Conservation (phyloP, 2,113 vertebrate genomes). For the Chaetodon trifascialis region DNA sequence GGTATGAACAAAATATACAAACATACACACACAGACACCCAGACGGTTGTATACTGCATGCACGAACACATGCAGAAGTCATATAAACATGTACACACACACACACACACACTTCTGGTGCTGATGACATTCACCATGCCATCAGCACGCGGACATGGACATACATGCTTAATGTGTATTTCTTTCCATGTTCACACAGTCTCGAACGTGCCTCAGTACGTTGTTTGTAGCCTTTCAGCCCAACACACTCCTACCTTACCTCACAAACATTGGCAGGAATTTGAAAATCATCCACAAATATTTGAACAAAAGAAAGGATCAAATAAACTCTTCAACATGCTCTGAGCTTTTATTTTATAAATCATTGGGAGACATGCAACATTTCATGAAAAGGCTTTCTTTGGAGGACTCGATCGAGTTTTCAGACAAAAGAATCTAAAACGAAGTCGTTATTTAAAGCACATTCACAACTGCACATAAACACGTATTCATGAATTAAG, state of each 20-base stretch:
- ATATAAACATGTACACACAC: not conserved
- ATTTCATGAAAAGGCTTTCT: not conserved
- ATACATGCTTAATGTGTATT: not conserved
- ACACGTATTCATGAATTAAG: not conserved
- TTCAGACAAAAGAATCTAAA: not conserved
- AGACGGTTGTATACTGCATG: not conserved
- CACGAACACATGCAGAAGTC: not conserved
- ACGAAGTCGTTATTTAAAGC: not conserved
- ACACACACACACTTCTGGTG: not conserved
- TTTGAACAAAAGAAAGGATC: not conserved
- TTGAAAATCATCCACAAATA: not conserved
- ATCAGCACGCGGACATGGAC: constrained; percentile 1
- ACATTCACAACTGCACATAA: not conserved
- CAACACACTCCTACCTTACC: not conserved
- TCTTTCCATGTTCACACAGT: constrained; percentile 2
- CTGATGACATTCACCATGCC: not conserved
- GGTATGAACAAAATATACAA: constrained; percentile 62
- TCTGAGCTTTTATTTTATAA: not conserved
- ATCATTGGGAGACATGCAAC: not conserved
- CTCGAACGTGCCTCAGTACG: not conserved
- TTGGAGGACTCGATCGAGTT: not conserved
- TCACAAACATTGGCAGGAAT: not conserved
- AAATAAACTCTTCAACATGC: not conserved
- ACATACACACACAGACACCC: not conserved
- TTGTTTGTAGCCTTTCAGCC: constrained; percentile 10